These are phyloP conservation scores for Mastigias papua DNA, from an alignment of 30 jellyfish, hydroid and myxozoan species.

Conservation along the genomic window DNA sequence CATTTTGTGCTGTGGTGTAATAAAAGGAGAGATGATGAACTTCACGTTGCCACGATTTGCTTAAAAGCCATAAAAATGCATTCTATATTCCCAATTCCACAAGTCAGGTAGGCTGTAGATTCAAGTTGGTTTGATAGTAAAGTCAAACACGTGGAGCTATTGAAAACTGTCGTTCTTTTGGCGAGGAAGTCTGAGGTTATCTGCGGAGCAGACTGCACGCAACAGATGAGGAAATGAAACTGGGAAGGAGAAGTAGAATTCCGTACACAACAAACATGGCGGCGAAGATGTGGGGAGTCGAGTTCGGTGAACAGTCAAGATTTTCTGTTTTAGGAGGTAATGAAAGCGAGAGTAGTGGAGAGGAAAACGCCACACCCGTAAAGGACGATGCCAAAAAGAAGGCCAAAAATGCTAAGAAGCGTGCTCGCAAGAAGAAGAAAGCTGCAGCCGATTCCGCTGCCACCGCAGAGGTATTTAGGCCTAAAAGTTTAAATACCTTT, in stretches of 20 bases:
- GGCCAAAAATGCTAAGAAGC: slow-evolving; percentile 84
- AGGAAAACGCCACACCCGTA: background rate
- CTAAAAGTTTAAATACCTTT: too few species aligned
- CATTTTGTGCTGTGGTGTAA: too few species aligned
- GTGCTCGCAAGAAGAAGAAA: slow-evolving; percentile 93
- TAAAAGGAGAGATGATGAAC: too few species aligned
- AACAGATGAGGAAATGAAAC: background rate
- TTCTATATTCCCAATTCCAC: too few species aligned
- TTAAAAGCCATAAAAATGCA: too few species aligned
- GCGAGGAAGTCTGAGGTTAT: too few species aligned
- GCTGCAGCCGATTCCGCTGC: slow-evolving; percentile 80
- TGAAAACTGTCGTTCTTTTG: too few species aligned
- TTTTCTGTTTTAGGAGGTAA: slow-evolving; percentile 60
- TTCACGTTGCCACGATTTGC: too few species aligned
- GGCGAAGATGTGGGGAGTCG: slow-evolving; percentile 8
- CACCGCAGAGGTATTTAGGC: slow-evolving; percentile 90
- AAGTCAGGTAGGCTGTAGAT: too few species aligned
- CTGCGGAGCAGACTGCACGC: background rate
- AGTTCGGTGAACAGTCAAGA: slow-evolving; percentile 44
- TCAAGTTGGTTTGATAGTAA: too few species aligned
- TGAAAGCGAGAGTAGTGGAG: slow-evolving; percentile 65
- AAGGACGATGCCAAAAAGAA: slow-evolving; percentile 57
- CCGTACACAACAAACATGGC: slow-evolving; percentile 30
- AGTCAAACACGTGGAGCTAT: too few species aligned
- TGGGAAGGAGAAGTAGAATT: background rate